Evolutionary conservation across 2,797 vertebrate genomes (phyloP).

Genomic region (Coracias cyanogaster): DNA sequence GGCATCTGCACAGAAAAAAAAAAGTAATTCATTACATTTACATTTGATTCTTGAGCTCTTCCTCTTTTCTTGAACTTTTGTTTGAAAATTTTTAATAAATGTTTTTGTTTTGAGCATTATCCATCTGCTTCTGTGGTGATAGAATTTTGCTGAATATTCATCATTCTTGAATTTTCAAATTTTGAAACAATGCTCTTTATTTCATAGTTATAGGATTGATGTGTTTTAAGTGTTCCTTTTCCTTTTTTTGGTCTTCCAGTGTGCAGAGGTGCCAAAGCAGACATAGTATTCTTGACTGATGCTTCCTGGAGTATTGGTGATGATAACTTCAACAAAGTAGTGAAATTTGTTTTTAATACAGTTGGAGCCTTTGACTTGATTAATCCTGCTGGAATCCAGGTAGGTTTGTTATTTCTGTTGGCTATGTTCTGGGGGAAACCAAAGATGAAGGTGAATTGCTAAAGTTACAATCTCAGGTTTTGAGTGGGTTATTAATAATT

Average conservation of each 20-base stretch:
- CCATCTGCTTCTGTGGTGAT: background rate
- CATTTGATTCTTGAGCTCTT: background rate
- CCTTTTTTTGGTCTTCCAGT: slow-evolving; percentile 80
- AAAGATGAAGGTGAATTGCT: background rate
- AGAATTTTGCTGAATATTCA: background rate
- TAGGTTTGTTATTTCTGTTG: slow-evolving; percentile 63
- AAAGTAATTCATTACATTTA: background rate
- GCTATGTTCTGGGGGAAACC: background rate
- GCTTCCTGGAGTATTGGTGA: slow-evolving; percentile 99
- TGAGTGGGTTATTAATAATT: background rate
- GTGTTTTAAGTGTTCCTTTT: background rate
- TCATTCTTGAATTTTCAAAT: background rate
- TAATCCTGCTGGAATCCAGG: slow-evolving; percentile 93
- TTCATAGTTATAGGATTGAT: background rate
- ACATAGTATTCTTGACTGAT: slow-evolving; percentile 96
- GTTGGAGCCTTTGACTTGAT: slow-evolving; percentile 92
- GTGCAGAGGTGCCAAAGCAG: slow-evolving; percentile 98
- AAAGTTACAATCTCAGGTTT: background rate
- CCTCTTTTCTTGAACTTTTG: background rate
- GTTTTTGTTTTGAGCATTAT: background rate
- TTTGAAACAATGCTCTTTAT: background rate
- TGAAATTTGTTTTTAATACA: slow-evolving; percentile 90
- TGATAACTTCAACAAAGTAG: slow-evolving; percentile 95
- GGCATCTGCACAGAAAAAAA: background rate
- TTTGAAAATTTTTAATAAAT: background rate